Percentiles rank a stretch among this genome's conserved stretches.
Evolutionary conservation across 2,888 invertebrate species (phyloP).

Genomic region (Mesopsocus fuscifrons): DNA sequence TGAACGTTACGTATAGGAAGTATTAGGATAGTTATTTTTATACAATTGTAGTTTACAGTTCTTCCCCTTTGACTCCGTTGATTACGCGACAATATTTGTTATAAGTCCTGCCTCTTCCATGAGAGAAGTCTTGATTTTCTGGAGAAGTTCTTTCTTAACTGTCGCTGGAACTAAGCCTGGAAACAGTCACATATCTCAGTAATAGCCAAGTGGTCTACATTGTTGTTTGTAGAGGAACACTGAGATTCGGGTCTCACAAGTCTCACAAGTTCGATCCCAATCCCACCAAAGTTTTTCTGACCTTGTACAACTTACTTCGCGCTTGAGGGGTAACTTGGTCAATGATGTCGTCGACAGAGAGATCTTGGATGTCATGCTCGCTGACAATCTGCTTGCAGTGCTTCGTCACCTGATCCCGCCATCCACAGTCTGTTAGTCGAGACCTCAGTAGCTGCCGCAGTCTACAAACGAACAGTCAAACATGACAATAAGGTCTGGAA

Average conservation of each 20-base stretch:
- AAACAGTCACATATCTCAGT: too few relatives aligned
- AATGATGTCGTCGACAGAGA: constrained; percentile 11
- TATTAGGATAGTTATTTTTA: too few relatives aligned
- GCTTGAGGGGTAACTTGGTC: constrained; percentile 9
- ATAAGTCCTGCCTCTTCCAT: constrained; percentile 8
- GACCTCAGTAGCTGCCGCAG: constrained; percentile 7
- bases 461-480: constrained; percentile 2
- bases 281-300: too few relatives aligned
- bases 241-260: too few relatives aligned
- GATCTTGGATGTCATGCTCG: constrained; percentile 2
- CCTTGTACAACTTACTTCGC: constrained; percentile 8
- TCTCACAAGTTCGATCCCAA: too few relatives aligned
- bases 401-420: constrained; percentile 6
- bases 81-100: too few relatives aligned
- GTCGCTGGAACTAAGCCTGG: constrained; percentile 10
- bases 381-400: constrained; percentile 4
- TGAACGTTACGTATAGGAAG: too few relatives aligned
- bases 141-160: constrained; percentile 11
- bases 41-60: too few relatives aligned
- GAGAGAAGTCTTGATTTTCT: constrained; percentile 10
- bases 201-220: too few relatives aligned
- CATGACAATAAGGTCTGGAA: too few relatives aligned
- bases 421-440: constrained; percentile 10
- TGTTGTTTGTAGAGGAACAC: too few relatives aligned
- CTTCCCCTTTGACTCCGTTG: too few relatives aligned